Conservation (phyloP, 2,888 invertebrate species). For the Drosophila recens region DNA sequence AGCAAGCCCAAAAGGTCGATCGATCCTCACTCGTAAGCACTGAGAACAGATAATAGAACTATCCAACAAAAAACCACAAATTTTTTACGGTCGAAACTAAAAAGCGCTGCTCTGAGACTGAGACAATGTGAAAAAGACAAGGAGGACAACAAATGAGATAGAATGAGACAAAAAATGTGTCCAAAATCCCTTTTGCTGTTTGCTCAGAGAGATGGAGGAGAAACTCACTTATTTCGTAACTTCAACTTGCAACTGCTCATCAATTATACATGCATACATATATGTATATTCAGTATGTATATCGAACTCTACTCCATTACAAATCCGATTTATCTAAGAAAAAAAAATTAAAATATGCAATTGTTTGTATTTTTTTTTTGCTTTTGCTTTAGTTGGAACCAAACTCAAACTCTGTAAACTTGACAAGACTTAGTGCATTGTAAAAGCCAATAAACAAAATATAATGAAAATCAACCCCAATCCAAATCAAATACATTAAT, state of each 20-base stretch:
- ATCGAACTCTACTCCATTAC: slow-evolving; percentile 10
- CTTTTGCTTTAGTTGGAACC: slow-evolving; percentile 23
- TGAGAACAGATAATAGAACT: slow-evolving; percentile 25
- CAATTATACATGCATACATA: not conserved
- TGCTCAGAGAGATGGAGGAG: slow-evolving; percentile 28
- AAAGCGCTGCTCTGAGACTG: slow-evolving; percentile 59
- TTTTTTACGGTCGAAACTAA: slow-evolving; percentile 47
- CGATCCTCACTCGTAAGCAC: slow-evolving; percentile 48
- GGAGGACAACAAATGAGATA: slow-evolving; percentile 5
- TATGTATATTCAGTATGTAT: slow-evolving; percentile 8
- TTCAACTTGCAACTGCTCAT: slow-evolving; percentile 9
- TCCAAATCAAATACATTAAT: slow-evolving; percentile 1
- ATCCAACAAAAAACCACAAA: slow-evolving; percentile 15
- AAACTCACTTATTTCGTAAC: slow-evolving; percentile 3
- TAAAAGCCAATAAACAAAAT: slow-evolving; percentile 31
- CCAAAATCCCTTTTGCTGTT: slow-evolving; percentile 24
- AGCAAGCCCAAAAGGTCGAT: slow-evolving; percentile 35
- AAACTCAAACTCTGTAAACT: slow-evolving; percentile 39
- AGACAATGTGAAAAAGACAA: slow-evolving; percentile 26
- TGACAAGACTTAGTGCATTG: slow-evolving; percentile 63
- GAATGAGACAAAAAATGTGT: not conserved
- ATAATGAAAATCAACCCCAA: slow-evolving; percentile 11
- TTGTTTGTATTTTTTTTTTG: slow-evolving; percentile 13
- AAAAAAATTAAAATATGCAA: not conserved
- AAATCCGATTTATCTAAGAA: not conserved